Conservation (phyloP, 2,113 vertebrate genomes). For the Junco hyemalis region DNA sequence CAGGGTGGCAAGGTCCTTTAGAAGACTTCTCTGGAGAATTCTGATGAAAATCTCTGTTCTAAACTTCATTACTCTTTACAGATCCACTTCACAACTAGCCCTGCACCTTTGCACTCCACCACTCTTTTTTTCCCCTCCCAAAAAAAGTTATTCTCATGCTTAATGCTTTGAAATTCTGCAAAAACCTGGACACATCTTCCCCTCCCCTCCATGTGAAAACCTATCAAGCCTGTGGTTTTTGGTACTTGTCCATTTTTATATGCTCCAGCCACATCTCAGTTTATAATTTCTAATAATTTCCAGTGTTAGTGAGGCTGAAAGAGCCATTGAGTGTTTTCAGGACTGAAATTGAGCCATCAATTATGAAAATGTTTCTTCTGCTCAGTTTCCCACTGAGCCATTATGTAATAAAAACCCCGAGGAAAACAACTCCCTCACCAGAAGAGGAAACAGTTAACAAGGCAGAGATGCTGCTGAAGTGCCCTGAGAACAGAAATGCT, state of each 20-base stretch:
- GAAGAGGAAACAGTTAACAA: slow-evolving; percentile 54
- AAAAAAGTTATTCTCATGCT: not conserved
- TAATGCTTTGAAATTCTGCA: not conserved
- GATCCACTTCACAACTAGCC: not conserved
- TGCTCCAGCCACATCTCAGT: slow-evolving; percentile 49
- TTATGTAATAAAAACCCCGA: slow-evolving; percentile 52
- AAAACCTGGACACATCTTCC: not conserved
- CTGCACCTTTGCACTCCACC: not conserved
- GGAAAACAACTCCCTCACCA: slow-evolving; percentile 17
- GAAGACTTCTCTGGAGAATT: not conserved
- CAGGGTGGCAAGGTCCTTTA: not conserved
- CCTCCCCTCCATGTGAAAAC: not conserved
- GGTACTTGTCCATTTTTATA: slow-evolving; percentile 40
- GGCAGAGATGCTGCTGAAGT: not conserved
- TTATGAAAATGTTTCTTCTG: slow-evolving; percentile 71
- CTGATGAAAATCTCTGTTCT: not conserved
- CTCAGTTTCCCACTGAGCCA: slow-evolving; percentile 51
- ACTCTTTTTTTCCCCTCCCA: rapidly evolving
- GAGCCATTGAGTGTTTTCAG: slow-evolving; percentile 65
- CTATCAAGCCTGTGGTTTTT: not conserved
- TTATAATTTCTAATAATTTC: slow-evolving; percentile 69
- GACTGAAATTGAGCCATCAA: slow-evolving; percentile 69
- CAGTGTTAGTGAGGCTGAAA: slow-evolving; percentile 68
- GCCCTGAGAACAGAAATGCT: not conserved
- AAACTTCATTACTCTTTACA: not conserved